A percentile compares a stretch with the other conserved stretches of the same genome.
Conservation (phyloP, 1,140 invertebrate genomes). For the Megalopta genalis region DNA sequence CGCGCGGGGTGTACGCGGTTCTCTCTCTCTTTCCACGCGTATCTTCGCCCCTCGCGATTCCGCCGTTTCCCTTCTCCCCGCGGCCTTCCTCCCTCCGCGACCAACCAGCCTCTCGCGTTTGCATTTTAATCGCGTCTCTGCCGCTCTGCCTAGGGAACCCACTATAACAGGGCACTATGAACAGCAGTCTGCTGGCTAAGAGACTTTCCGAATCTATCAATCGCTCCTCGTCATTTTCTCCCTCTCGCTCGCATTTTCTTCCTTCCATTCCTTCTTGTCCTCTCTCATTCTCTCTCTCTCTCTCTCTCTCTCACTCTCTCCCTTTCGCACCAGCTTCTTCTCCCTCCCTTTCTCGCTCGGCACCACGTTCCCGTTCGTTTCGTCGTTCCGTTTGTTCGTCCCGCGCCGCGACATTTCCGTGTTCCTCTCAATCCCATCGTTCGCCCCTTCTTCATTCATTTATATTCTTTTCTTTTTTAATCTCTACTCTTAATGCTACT, state of each 20-base stretch:
- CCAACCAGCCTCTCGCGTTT: background rate
- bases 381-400: too few relatives aligned
- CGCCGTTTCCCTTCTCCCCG: too few relatives aligned
- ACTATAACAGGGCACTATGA: conserved; percentile 80
- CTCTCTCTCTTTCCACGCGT: background rate
- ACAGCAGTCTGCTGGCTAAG: conserved; percentile 79
- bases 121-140: conserved; percentile 62
- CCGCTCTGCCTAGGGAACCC: conserved; percentile 77
- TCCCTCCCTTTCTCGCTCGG: background rate
- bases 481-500: background rate
- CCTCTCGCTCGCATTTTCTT: conserved; percentile 10
- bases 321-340: background rate
- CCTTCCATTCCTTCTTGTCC: background rate
- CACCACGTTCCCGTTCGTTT: conserved; percentile 1
- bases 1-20: background rate
- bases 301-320: conserved; percentile 10
- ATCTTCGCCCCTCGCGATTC: background rate
- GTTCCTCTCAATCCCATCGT: background rate
- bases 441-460: too few relatives aligned
- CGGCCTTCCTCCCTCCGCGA: background rate
- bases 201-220: conserved; percentile 78
- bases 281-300: conserved; percentile 19
- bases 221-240: conserved; percentile 66
- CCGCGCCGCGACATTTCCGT: background rate
- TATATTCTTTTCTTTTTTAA: background rate